Base-by-base conservation (phyloP, 2,113 vertebrate species). In the Pedetes capensis region DNA sequence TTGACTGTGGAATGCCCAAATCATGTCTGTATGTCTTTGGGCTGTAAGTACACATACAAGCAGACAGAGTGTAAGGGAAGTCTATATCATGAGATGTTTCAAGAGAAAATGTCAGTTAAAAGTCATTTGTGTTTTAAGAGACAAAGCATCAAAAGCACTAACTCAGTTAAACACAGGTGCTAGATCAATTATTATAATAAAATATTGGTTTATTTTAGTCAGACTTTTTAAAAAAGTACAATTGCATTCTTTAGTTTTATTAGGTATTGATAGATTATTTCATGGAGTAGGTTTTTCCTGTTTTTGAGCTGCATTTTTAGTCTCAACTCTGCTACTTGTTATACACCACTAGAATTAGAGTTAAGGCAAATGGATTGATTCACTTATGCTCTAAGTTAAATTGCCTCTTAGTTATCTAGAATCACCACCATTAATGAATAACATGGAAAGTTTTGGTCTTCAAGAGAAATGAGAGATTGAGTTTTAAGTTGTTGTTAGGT, bases 181-280 rank as follows among this genome's bases (percentile, higher is more conserved):
- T 66, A 74, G 86, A 64, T 82, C 66, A 89, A 9, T 93, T 69
- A 51, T 53, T 82, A 8, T 80, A 81, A 89, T 78, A 82, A 89
- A 74, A 68, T 51, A 25, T n/a, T 88, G 20, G 5, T 74, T n/a
- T 91, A 42, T 82, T 84, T 89, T 34, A 66, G 20, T 76, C 87
- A 74, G 66, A 95, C n/a, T 83, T 29, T 85, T 94, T 94, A 55
- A 68, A 69, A 89, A n/a, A 44, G 29, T 61, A 3, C 16, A 69
- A 25, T 83, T 61, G 16, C n/a, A 8, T 49, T 88, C 22, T 83
- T 93, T 76, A 74, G 39, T 83, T 84, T n/a, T 49, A 9, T 71
- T 57, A 42, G 9, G 18, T 68, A 22, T 16, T 9, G 1, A n/a
- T 22, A 76, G 9, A 34, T 20, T 57, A 71, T 32, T 69, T 94